phyloP scores from a whole-genome alignment of 1,140 invertebrate genomes.

The Samia ricini region DNA sequence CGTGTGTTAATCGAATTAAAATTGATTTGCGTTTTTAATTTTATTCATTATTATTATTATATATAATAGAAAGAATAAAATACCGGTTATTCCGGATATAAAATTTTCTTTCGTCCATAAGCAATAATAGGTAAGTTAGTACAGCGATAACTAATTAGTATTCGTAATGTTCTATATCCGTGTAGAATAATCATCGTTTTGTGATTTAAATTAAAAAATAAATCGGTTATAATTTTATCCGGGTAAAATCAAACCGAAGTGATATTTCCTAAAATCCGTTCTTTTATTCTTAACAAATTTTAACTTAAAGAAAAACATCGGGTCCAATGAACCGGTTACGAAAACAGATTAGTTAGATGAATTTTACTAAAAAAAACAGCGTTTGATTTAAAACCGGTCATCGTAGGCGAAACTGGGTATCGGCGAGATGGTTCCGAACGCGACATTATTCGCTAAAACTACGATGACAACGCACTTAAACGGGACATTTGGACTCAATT shows the following conservation, averaged over 20 bases:
- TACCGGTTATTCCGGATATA: conserved; percentile 25
- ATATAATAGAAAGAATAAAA: not conserved
- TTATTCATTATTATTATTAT: not conserved
- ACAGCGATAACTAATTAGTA: conserved; percentile 23
- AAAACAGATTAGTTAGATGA: not conserved
- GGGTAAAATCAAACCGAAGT: not conserved
- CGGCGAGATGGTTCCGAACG: conserved; percentile 51
- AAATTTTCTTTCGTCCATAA: conserved; percentile 28
- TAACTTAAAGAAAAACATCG: not conserved
- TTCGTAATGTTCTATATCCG: conserved; percentile 8
- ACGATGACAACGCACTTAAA: conserved; percentile 55
- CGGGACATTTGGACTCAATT: conserved; percentile 44
- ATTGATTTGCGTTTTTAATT: conserved; percentile 8
- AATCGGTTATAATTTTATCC: not conserved
- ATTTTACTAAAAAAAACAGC: not conserved
- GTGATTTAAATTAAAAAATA: not conserved
- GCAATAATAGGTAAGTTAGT: conserved; percentile 61
- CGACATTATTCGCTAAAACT: conserved; percentile 34
- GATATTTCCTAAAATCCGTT: not conserved
- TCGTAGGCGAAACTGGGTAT: conserved; percentile 25
- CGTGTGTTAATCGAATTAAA: conserved; percentile 12
- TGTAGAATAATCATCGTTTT: not conserved
- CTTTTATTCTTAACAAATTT: not conserved
- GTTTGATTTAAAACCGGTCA: not conserved
- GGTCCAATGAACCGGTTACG: not conserved